These are phyloP conservation scores for Poeciliopsis infans DNA, from an alignment of 2,797 vertebrate genomes.

Conservation along the genomic window DNA sequence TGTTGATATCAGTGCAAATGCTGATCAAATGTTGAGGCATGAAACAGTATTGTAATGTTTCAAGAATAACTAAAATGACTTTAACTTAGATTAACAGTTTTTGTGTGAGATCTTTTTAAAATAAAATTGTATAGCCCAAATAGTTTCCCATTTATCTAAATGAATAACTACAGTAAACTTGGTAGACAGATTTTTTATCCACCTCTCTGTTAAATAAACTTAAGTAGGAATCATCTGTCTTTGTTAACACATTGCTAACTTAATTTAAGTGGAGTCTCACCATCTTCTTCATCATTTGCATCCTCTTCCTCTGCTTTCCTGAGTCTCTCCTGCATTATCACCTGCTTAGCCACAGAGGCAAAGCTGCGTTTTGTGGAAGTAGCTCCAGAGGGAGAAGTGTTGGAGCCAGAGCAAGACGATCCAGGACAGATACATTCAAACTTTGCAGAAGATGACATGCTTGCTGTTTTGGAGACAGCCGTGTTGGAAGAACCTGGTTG, in stretches of 20 bases:
- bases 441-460: slow-evolving; percentile 10
- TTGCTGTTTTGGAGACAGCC: slow-evolving; percentile 5
- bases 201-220: background rate
- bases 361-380: slow-evolving; percentile 58
- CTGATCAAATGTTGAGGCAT: background rate
- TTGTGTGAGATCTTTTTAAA: background rate
- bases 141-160: background rate
- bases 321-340: slow-evolving; percentile 76
- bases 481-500: background rate
- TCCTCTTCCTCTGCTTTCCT: slow-evolving; percentile 69
- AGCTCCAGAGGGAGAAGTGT: slow-evolving; percentile 3
- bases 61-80: background rate
- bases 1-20: background rate
- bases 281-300: slow-evolving; percentile 63
- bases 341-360: slow-evolving; percentile 66
- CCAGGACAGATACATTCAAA: slow-evolving; percentile 9
- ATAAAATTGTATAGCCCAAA: background rate
- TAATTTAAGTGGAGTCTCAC: slow-evolving; percentile 52
- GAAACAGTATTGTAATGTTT: background rate
- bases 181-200: background rate
- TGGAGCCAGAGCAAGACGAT: background rate
- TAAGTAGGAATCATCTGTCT: background rate
- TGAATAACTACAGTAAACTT: background rate
- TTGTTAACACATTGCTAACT: background rate
- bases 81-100: background rate